Evolutionary conservation across 2,797 vertebrate species (phyloP), one percentile per base, ranked within the genome.

Genomic region (Xyrichtys novacula): DNA sequence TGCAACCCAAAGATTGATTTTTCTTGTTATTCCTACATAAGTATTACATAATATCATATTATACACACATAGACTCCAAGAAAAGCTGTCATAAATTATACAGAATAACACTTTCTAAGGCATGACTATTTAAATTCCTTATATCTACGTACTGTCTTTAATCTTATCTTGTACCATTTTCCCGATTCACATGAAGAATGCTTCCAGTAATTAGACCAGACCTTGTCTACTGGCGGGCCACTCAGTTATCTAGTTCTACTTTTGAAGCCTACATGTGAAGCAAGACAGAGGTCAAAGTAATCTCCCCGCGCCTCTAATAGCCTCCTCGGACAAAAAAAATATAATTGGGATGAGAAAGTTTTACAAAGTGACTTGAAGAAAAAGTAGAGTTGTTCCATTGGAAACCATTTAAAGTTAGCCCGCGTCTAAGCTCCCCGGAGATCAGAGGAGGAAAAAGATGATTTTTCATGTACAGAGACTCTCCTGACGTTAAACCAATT

Each of bases 401-500:
- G 75, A 87, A 85, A 75, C 74, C 79, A 81, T 91, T 89, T 87
- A 83, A 90, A 92, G 85, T 89, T 86, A 65, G 59, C 48, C 65
- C 20, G 66, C 73, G 69, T 80, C 54, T 50, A 67, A 31, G 69
- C 72, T 90, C 89, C 91, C 88, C 1, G 42, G 86, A 89, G 91
- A 87, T 83, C 62, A 84, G 76, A 84, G 56, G 52, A 87, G 81
- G 81, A 88, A 80, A 90, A 86, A 83, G 74, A 93, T 94, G 92
- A 94, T 94, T 92, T 94, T 94, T 93, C 92, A 90, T 90, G 89
- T 85, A 86, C 77, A 84, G 70, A 80, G 82, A 84, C 74, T 86
- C 85, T 90, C 90, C 89, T 72, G 85, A 87, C 84, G 83, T 72
- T 93, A 93, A 95, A 94, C 88, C 90, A 93, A 94, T 94, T 94